These are phyloP conservation scores for Solenodon paradoxus DNA, from an alignment of 2,113 vertebrate genomes.

Conservation along the genomic window DNA sequence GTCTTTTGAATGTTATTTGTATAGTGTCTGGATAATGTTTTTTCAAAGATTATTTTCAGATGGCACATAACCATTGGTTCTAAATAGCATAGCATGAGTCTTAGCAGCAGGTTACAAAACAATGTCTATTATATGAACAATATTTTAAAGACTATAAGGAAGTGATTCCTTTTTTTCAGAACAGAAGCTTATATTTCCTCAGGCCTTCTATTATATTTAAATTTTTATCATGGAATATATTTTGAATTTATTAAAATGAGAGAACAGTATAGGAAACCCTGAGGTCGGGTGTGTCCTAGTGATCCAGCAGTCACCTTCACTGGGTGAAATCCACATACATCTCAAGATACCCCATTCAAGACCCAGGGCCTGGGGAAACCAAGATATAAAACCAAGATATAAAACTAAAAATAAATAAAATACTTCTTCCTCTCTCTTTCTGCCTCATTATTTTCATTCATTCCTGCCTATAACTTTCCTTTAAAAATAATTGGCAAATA, in stretches of 20 bases:
- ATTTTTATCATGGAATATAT: background rate
- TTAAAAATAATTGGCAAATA: no score
- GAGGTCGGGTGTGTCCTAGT: no score
- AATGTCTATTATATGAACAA: constrained; percentile 27
- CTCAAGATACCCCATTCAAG: no score
- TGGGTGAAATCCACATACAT: no score
- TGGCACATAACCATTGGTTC: background rate
- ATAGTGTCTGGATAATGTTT: background rate
- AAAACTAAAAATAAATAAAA: no score
- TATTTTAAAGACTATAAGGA: background rate
- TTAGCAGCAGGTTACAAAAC: constrained; percentile 44
- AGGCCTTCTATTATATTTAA: background rate
- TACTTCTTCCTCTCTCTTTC: no score
- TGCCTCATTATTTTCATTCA: no score
- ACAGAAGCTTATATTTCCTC: background rate
- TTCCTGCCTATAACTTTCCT: no score
- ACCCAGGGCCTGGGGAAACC: no score
- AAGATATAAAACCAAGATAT: no score
- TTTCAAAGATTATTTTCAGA: constrained; percentile 30
- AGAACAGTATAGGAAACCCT: background rate
- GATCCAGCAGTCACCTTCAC: no score
- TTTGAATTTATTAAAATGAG: background rate
- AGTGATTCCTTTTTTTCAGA: background rate
- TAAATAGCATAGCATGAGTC: background rate
- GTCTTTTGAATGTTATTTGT: background rate